Evolutionary conservation across 2,113 vertebrate species (phyloP).

Genomic region (Triplophysa dalaica): DNA sequence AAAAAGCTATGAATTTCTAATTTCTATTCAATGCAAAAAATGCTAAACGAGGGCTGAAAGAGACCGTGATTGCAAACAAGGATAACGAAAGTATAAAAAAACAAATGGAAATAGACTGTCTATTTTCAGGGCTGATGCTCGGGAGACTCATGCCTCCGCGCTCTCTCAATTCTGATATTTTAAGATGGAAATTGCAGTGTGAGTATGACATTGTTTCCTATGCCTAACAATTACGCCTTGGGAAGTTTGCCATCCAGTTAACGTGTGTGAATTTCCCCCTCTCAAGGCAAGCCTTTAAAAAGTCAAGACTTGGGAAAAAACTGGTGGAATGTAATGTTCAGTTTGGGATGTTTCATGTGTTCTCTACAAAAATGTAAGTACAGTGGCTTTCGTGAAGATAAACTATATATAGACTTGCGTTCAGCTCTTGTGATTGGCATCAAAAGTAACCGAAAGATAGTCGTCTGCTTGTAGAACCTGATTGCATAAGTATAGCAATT

Average conservation of each 20-base stretch:
- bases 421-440: background rate
- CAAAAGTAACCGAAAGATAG: background rate
- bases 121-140: conserved; percentile 43
- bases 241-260: conserved; percentile 34
- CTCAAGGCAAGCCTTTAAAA: background rate
- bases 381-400: background rate
- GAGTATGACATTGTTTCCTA: conserved; percentile 19
- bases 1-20: conserved; percentile 57
- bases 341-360: background rate
- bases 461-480: background rate
- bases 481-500: conserved; percentile 38
- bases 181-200: conserved; percentile 37
- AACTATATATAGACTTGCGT: background rate
- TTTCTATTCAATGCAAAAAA: conserved; percentile 46
- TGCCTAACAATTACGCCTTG: conserved; percentile 43
- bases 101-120: conserved; percentile 23
- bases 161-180: conserved; percentile 37
- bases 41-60: conserved; percentile 13
- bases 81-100: background rate
- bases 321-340: background rate
- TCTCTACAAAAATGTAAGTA: background rate
- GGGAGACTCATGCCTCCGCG: conserved; percentile 11
- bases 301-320: background rate
- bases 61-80: conserved; percentile 16
- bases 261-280: background rate